A percentile compares a stretch with the other conserved stretches of the same genome.
These are phyloP conservation scores for Exocentrus adspersus DNA, from an alignment of 2,888 invertebrate species.

Conservation along the genomic window DNA sequence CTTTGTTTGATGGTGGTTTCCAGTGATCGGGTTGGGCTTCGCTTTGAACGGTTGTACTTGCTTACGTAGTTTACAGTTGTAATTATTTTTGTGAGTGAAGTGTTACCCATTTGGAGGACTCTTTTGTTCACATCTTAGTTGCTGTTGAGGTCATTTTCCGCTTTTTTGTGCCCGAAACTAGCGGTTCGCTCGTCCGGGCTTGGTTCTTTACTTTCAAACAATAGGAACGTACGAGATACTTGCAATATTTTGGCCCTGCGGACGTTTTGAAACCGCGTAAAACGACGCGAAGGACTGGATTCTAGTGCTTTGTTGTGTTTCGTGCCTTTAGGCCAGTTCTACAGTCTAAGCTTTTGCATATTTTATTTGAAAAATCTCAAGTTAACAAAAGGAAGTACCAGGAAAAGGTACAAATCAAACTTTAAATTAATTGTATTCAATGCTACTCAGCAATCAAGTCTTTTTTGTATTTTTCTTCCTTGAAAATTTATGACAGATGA, in stretches of 20 bases:
- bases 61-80: conserved; percentile 52
- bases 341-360: too few relatives aligned
- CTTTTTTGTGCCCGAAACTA: conserved; percentile 17
- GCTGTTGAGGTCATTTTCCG: conserved; percentile 23
- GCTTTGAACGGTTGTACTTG: conserved; percentile 41
- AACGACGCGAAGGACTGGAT: too few relatives aligned
- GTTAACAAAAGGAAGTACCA: too few relatives aligned
- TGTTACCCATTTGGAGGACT: conserved; percentile 27
- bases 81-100: conserved; percentile 34
- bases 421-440: too few relatives aligned
- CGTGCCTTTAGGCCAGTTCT: too few relatives aligned
- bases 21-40: conserved; percentile 52
- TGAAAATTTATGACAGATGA: too few relatives aligned
- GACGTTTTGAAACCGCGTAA: neutral
- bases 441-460: too few relatives aligned
- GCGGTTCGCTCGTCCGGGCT: neutral
- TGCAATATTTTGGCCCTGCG: neutral
- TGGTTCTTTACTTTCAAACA: neutral
- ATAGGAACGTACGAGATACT: neutral
- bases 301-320: too few relatives aligned
- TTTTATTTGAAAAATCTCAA: too few relatives aligned
- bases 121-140: conserved; percentile 17
- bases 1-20: conserved; percentile 41
- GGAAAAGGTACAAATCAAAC: too few relatives aligned
- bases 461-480: too few relatives aligned